Evolutionary conservation across 2,888 invertebrate species (phyloP), one percentile per base, ranked within the genome.

Genomic region (Nipponacmea schrenckii): DNA sequence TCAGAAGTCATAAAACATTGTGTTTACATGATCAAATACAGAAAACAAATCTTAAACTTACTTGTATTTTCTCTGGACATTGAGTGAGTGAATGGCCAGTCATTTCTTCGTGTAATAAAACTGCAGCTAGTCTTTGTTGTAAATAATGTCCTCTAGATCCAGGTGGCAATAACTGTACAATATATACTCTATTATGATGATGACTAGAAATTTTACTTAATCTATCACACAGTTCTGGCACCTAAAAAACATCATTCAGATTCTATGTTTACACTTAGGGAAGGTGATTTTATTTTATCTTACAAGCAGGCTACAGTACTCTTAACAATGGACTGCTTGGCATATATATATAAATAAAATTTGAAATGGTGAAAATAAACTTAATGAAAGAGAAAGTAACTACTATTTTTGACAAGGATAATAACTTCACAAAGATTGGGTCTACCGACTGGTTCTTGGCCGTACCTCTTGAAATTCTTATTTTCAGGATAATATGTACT

Each of bases 101-200:
- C 56, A 56, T 56, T 56, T 56, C 56, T 56, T 56, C 56, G 8
- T 68, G 69, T 15, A 82, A 70, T 56, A 75, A 73, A 12, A 79
- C 46, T 69, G 74, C 81, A 62, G 77, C 71, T 8, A 79, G 69
- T 26, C 82, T 48, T n/a, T 76, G 71, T 76, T 81, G 80, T 50
- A 83, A 50, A 67, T 76, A 80, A 26, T 68, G 67, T 26, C 81
- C 81, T 46, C 81, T 72, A 8, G 64, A 64, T 17, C 75, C 76
- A 20, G 70, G 70, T 46, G 80, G 80, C 27, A 82, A 69, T 63
- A 83, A 67, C 69, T 80, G 70, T 8, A 74, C 77, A n/a, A 83
- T 66, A 62, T 80, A 76, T 8, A 76, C 72, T 63, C 71, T 70
- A 73, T 83, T 78, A 71, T 83, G 83, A 64, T 83, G 83, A 56